These are phyloP conservation scores for Chelidonichthys spinosus DNA, from an alignment of 2,797 vertebrate genomes.

Conservation along the genomic window DNA sequence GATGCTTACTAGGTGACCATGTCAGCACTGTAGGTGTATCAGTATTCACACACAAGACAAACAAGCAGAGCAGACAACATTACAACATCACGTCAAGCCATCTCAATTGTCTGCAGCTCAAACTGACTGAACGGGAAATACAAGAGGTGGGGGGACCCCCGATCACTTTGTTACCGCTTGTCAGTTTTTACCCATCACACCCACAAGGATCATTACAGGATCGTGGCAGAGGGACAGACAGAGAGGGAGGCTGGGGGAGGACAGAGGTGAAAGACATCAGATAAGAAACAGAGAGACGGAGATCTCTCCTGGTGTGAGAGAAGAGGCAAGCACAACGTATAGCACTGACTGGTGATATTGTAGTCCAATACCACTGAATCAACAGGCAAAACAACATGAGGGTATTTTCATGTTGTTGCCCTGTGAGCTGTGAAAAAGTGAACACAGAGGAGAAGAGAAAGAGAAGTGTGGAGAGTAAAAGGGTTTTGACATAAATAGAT, in stretches of 20 bases:
- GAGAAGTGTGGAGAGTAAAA: too few relatives aligned
- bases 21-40: not conserved
- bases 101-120: constrained; percentile 18
- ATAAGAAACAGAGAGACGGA: constrained; percentile 5
- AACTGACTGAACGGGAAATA: constrained; percentile 23
- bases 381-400: not conserved
- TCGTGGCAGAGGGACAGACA: constrained; percentile 21
- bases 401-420: not conserved
- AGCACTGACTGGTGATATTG: not conserved
- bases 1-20: not conserved
- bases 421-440: too few relatives aligned
- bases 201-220: constrained; percentile 44
- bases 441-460: too few relatives aligned
- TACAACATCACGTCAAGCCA: constrained; percentile 19
- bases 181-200: constrained; percentile 56
- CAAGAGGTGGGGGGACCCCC: constrained; percentile 14
- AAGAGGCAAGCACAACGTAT: not conserved
- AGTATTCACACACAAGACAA: constrained; percentile 9
- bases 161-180: constrained; percentile 49
- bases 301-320: not conserved
- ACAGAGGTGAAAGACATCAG: constrained; percentile 14
- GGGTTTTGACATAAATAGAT: too few relatives aligned
- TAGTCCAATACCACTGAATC: not conserved
- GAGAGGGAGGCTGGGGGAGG: not conserved
- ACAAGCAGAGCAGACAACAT: constrained; percentile 16